These are phyloP conservation scores for Aulostomus chinensis DNA, from an alignment of 2,797 vertebrate genomes.

Conservation along the genomic window DNA sequence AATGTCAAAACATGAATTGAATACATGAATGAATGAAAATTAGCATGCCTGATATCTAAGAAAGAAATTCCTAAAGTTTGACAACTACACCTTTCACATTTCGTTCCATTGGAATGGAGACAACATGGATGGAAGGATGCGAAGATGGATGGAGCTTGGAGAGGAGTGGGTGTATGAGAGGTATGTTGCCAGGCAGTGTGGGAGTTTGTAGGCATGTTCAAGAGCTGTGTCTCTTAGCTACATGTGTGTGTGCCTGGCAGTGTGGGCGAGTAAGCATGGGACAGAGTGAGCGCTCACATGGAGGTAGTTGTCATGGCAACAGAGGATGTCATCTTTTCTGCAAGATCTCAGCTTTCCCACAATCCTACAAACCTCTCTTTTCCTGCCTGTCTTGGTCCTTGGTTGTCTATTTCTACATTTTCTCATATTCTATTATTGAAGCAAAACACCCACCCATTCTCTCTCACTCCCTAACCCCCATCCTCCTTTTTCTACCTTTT, in stretches of 20 bases:
- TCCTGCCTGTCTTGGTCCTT: constrained; percentile 1
- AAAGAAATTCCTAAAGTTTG: not conserved
- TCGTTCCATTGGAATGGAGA: not conserved
- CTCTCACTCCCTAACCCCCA: not conserved
- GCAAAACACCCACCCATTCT: not conserved
- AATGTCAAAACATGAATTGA: no score
- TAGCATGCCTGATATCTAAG: no score
- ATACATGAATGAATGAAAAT: no score
- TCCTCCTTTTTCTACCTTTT: no score
- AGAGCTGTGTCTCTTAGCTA: constrained; percentile 44
- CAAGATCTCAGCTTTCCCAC: constrained; percentile 60
- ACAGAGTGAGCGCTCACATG: constrained; percentile 56
- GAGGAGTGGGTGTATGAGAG: constrained; percentile 42
- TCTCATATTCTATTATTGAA: constrained; percentile 3
- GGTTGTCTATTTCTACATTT: constrained; percentile 3
- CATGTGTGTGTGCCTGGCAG: constrained; percentile 20
- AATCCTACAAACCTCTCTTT: constrained; percentile 48
- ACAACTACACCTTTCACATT: no score
- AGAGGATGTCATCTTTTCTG: constrained; percentile 64
- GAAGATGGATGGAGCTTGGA: constrained; percentile 25
- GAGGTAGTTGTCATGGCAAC: constrained; percentile 78
- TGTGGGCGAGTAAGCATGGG: constrained; percentile 62
- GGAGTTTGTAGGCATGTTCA: constrained; percentile 61
- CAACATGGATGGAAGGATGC: constrained; percentile 11
- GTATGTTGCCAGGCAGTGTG: constrained; percentile 56